These are phyloP conservation scores for Steromphala cineraria DNA, from an alignment of 2,888 invertebrate species.

Conservation along the genomic window DNA sequence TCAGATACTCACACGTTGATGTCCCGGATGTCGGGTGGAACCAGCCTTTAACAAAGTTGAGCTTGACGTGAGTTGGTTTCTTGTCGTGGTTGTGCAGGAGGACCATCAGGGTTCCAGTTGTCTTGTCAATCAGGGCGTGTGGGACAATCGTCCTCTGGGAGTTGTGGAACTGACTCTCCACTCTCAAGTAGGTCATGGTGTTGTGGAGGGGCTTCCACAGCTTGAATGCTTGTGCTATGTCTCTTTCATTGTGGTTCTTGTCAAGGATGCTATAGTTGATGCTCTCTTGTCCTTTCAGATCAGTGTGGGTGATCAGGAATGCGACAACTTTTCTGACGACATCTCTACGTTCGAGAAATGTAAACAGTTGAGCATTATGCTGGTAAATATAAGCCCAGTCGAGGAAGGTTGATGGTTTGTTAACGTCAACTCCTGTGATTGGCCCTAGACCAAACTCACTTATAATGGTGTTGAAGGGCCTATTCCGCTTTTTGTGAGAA, in stretches of 20 bases:
- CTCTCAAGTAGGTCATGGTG: background rate
- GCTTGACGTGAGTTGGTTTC: background rate
- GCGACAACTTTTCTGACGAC: background rate
- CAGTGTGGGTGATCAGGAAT: background rate
- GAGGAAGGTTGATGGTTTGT: background rate
- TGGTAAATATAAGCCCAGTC: background rate
- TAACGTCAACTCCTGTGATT: background rate
- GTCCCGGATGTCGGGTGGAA: background rate
- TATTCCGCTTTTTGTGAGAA: background rate
- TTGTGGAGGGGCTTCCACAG: background rate
- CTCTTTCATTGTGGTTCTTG: background rate
- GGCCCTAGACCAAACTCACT: background rate
- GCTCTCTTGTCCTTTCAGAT: background rate
- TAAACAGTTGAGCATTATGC: background rate
- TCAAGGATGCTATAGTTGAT: background rate
- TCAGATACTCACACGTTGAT: background rate
- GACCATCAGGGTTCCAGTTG: background rate
- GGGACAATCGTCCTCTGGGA: background rate
- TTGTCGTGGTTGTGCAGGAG: background rate
- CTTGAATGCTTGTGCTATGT: background rate
- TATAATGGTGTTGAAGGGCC: background rate
- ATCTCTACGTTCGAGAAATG: background rate
- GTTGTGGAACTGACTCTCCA: background rate
- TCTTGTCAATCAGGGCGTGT: background rate
- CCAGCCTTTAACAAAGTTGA: background rate